Base-by-base conservation (phyloP, 2,888 invertebrate species). In the Parnassius mnemosyne region DNA sequence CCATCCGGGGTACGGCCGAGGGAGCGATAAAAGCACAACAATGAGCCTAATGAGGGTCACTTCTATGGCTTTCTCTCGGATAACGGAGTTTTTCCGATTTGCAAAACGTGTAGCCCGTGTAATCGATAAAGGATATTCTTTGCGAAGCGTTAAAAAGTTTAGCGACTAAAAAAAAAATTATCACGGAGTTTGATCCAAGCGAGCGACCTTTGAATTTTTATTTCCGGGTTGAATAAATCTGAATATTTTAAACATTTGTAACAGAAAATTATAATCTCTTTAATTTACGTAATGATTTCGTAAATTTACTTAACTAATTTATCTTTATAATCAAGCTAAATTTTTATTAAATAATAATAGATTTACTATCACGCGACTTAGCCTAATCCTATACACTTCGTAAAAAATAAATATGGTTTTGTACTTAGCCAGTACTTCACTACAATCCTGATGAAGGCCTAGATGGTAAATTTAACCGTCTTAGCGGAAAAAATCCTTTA, bases 41-140 rank as follows among this genome's bases (percentile, higher is more conserved):
- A 88, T 85, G 80, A 80, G 77, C 69, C 81, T 90, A 89, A 90
- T 89, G 87, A 89, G 85, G 84, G 84, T 82, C 86, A 88, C 85
- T 89, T 87, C 75, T 87, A 80, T 75, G 89, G 89, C 86, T 89
- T 90, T 84, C 75, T 72, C 77, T 64, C 75, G 83, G 84, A 85
- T 87, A 84, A 85, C 77, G 69, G 80, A 82, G 79, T 87, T 86
- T 83, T 85, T 81, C 80, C 80, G 85, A 88, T 87, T 88, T 87
- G 73, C 76, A 77, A 74, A 82, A 82, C 81, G 84, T 81, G 78
- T 73, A 76, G 72, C 75, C 76, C 71, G 61, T 68, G 69, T 79
- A 80, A 80, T 78, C 70, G 75, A 79, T 70, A 71, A 74, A 75
- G 73, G 70, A 78, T 79, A 73, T 77, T 77, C 72, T 80, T 78